These are phyloP conservation scores for Solen grandis DNA, from an alignment of 1,140 invertebrate genomes.

Conservation along the genomic window DNA sequence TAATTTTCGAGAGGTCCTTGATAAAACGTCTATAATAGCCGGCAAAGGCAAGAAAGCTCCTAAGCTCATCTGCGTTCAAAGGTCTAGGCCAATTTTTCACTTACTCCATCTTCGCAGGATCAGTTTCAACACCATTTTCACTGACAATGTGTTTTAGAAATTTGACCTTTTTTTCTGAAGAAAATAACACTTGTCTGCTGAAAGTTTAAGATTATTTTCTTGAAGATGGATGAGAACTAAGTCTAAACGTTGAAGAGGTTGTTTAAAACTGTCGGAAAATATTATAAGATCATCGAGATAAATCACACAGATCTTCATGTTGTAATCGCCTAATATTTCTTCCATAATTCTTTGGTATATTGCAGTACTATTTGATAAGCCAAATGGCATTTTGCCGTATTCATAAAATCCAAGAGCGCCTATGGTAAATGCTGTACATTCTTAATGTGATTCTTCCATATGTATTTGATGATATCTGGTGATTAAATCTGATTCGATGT, in stretches of 20 bases:
- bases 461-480: constrained; percentile 1
- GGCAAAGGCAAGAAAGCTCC: constrained; percentile 8
- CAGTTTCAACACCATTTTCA: background rate
- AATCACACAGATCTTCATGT: constrained; percentile 15
- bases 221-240: background rate
- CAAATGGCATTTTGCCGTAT: constrained; percentile 11
- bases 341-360: constrained; percentile 11
- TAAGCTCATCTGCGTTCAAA: constrained; percentile 1
- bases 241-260: constrained; percentile 3
- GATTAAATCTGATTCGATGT: constrained; percentile 8
- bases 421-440: constrained; percentile 5
- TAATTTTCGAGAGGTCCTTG: background rate
- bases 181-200: background rate
- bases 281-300: constrained; percentile 23
- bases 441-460: constrained; percentile 2
- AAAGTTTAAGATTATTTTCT: background rate
- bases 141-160: constrained; percentile 2
- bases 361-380: background rate
- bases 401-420: background rate
- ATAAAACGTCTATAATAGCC: background rate
- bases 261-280: background rate
- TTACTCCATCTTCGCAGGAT: constrained; percentile 2
- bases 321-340: background rate
- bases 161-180: background rate
- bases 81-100: background rate